Base-by-base conservation (phyloP, 1,140 invertebrate genomes). In the Mya arenaria region DNA sequence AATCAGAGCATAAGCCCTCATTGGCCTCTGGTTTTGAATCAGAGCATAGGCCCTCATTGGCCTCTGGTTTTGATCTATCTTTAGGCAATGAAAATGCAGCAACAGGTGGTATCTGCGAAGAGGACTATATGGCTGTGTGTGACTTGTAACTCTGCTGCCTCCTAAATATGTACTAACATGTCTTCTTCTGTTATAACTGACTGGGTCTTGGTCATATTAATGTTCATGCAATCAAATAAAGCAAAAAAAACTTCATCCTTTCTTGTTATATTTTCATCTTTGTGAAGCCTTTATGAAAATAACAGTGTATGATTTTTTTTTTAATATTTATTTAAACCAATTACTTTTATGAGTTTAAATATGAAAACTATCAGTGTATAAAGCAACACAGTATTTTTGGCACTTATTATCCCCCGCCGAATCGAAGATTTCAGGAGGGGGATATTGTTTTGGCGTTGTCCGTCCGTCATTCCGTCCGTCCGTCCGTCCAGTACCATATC, bases 161-260 rank as follows among this genome's bases (percentile, higher is more conserved):
- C 28, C 28, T n/a, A 23, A 13, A n/a, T 8, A 8, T 60, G n/a
- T 30, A 23, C 4, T 37, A 68, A 62, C 56, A 74, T 39, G n/a
- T 62, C 34, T 75, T 63, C 36, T 60, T 60, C 39, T 75, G 44
- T 37, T 75, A 75, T 65, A 75, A 75, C 73, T 75, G 73, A 44
- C 60, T 63, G 73, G 73, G 56, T 63, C 73, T 75, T 60, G 73
- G 73, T 75, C 73, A 75, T 75, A 75, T 75, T 62, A 75, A 75
- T 63, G 73, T 75, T 75, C 58, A 30, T 65, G 56, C 56, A 62
- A 77, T 56, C 44, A 65, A 62, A 77, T 56, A 77, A 77, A 75
- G 15, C 32, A 41, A 28, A 13, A 65, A 77, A 77, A 77, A 77
- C n/a, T n/a, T n/a, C n/a, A n/a, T n/a, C n/a, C n/a, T n/a, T n/a